These are phyloP conservation scores for Schizothorax lantsangensis DNA, from an alignment of 2,797 vertebrate species.

Conservation along the genomic window DNA sequence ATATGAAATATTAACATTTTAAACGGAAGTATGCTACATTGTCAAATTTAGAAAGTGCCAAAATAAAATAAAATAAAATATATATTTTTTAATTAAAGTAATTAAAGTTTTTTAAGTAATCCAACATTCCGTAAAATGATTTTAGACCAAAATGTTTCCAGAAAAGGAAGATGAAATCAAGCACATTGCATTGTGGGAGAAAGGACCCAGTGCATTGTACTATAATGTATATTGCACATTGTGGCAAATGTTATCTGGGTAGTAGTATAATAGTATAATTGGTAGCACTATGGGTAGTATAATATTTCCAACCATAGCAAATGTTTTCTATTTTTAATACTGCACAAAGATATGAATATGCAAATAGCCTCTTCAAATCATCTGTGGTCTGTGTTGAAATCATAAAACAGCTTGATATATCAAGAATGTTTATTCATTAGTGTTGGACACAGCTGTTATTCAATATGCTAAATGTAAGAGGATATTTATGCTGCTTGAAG, in stretches of 20 bases:
- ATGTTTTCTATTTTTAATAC: conserved; percentile 22
- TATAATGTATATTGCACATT: neutral
- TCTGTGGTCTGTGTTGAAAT: conserved; percentile 8
- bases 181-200: neutral
- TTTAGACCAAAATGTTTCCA: neutral
- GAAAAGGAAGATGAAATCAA: neutral
- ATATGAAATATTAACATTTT: neutral
- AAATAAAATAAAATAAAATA: neutral
- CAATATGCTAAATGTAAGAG: neutral
- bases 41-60: neutral
- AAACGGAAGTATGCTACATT: neutral
- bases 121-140: too few relatives aligned
- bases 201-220: neutral
- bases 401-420: conserved; percentile 37
- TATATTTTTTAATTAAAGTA: too few relatives aligned
- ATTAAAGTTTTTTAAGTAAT: too few relatives aligned
- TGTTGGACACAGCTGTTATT: conserved; percentile 14
- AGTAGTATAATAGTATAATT: neutral
- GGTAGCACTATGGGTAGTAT: neutral
- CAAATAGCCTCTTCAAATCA: conserved; percentile 40
- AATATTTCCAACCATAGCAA: conserved; percentile 2
- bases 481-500: neutral
- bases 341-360: conserved; percentile 40
- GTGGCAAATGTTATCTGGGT: neutral
- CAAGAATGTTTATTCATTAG: conserved; percentile 30